Evolutionary conservation across 2,888 invertebrate species (phyloP).

Genomic region (Napeogenes sylphis): DNA sequence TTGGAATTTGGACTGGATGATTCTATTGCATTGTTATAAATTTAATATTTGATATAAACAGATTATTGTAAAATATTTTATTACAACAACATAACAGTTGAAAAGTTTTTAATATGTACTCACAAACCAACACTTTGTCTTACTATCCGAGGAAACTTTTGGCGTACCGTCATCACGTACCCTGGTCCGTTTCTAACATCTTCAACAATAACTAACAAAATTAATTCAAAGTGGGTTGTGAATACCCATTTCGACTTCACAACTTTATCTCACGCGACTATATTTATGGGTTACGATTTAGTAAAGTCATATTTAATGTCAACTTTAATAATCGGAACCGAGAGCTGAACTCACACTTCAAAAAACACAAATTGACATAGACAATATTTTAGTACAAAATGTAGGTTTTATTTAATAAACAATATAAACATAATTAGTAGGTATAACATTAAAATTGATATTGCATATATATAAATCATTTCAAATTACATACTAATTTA

Average conservation of each 20-base stretch:
- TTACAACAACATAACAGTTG: neutral
- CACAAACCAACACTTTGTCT: too few relatives aligned
- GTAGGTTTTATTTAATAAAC: too few relatives aligned
- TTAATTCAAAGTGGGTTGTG: slow-evolving; percentile 5
- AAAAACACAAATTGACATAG: too few relatives aligned
- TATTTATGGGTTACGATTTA: neutral
- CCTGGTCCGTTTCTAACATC: neutral
- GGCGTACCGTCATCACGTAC: slow-evolving; percentile 1
- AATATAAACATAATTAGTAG: too few relatives aligned
- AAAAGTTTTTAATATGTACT: neutral
- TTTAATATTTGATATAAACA: too few relatives aligned
- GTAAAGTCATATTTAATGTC: neutral
- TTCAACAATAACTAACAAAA: slow-evolving; percentile 5
- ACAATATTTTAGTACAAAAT: too few relatives aligned
- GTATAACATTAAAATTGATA: too few relatives aligned
- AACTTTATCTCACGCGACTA: slow-evolving; percentile 31
- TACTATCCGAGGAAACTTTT: neutral
- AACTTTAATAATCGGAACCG: too few relatives aligned
- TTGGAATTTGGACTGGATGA: neutral
- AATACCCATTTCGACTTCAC: slow-evolving; percentile 17
- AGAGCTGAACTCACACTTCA: too few relatives aligned
- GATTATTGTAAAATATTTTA: too few relatives aligned
- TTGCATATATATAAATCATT: neutral
- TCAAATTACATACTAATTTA: neutral
- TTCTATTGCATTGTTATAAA: too few relatives aligned